These are phyloP conservation scores for Pelobates fuscus DNA, from an alignment of 2,113 vertebrate species.

Conservation along the genomic window DNA sequence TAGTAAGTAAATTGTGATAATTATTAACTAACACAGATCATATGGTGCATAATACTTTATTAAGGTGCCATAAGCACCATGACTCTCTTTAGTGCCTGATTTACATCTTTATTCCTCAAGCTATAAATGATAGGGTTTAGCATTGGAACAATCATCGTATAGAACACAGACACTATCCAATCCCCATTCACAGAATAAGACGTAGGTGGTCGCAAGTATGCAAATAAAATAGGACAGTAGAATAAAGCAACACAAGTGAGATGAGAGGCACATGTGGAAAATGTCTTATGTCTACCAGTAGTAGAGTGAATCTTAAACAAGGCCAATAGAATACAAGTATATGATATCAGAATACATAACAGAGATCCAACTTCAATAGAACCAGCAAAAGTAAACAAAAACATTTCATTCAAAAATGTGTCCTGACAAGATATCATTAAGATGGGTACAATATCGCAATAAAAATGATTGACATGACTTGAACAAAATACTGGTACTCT, in stretches of 20 bases:
- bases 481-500: slow-evolving; percentile 11
- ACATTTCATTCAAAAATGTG: slow-evolving; percentile 19
- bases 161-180: slow-evolving; percentile 23
- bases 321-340: neutral
- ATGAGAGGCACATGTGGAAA: slow-evolving; percentile 34
- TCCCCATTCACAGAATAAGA: slow-evolving; percentile 5
- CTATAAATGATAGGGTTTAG: slow-evolving; percentile 37
- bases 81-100: neutral
- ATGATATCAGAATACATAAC: slow-evolving; percentile 38
- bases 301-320: slow-evolving; percentile 1
- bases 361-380: slow-evolving; percentile 24
- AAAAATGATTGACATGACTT: slow-evolving; percentile 19
- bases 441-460: slow-evolving; percentile 26
- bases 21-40: too few species aligned
- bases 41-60: too few species aligned
- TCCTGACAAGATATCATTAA: slow-evolving; percentile 33
- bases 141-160: slow-evolving; percentile 28
- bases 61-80: neutral
- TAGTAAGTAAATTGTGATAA: too few species aligned
- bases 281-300: neutral
- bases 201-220: slow-evolving; percentile 22
- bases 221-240: slow-evolving; percentile 23
- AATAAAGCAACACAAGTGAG: slow-evolving; percentile 25
- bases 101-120: slow-evolving; percentile 29
- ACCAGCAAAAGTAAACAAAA: slow-evolving; percentile 1